phyloP scores from a whole-genome alignment of 2,888 invertebrate genomes.

The Drosophila stalkeri region DNA sequence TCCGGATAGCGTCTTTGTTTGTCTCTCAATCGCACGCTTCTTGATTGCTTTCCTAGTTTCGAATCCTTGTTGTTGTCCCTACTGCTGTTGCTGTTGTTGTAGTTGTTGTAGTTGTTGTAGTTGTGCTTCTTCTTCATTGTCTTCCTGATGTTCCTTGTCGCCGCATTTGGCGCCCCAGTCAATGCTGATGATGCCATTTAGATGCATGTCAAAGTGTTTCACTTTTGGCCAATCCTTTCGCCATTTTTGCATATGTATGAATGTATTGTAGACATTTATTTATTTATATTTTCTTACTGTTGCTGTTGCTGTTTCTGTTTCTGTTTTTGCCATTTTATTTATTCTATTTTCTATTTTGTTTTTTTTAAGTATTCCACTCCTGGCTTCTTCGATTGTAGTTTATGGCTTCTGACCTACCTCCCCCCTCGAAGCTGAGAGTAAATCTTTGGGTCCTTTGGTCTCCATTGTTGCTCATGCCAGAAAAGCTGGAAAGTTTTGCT shows the following conservation, averaged over 20 bases:
- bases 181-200: constrained; percentile 79
- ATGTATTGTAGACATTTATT: constrained; percentile 42
- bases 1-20: constrained; percentile 47
- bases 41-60: constrained; percentile 69
- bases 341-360: constrained; percentile 7
- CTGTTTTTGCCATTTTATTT: constrained; percentile 2
- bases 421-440: constrained; percentile 8
- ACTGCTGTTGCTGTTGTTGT: too few species aligned
- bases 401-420: constrained; percentile 48
- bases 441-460: constrained; percentile 36
- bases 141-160: constrained; percentile 34
- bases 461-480: constrained; percentile 65
- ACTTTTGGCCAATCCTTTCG: constrained; percentile 77
- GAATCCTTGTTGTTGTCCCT: constrained; percentile 32
- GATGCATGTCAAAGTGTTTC: constrained; percentile 78
- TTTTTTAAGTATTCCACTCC: constrained; percentile 22
- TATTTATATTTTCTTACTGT: constrained; percentile 48
- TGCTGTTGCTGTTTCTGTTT: background rate
- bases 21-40: constrained; percentile 65
- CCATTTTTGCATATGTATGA: constrained; percentile 69
- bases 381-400: constrained; percentile 68
- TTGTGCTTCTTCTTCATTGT: constrained; percentile 4
- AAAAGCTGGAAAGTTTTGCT: constrained; percentile 62
- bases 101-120: constrained; percentile 21
- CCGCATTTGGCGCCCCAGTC: constrained; percentile 58